These are phyloP conservation scores for Siniperca scherzeri DNA, from an alignment of 2,797 vertebrate genomes.

Conservation along the genomic window DNA sequence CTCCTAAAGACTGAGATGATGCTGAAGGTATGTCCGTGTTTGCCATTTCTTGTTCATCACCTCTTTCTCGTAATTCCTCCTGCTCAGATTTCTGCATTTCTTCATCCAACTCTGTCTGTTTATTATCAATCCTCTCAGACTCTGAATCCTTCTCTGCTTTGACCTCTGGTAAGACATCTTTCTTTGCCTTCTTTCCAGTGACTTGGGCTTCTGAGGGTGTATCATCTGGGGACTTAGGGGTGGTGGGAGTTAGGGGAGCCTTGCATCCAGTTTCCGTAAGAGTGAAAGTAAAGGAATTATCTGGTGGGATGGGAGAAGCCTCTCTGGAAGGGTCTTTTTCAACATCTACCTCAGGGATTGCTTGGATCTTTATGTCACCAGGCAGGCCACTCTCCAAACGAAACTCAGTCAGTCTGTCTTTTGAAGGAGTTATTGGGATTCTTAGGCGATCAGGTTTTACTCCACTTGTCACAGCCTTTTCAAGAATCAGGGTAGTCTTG, in stretches of 20 bases:
- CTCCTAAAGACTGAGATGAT: constrained; percentile 23
- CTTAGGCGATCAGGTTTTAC: constrained; percentile 80
- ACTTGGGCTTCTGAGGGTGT: constrained; percentile 22
- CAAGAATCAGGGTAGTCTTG: constrained; percentile 72
- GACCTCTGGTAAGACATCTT: constrained; percentile 14
- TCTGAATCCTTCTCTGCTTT: constrained; percentile 19
- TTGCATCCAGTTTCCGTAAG: constrained; percentile 53
- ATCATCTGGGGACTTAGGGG: constrained; percentile 53
- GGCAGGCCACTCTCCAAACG: constrained; percentile 79
- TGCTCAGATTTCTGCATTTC: constrained; percentile 25
- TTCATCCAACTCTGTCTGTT: constrained; percentile 32
- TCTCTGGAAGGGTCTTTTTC: constrained; percentile 85
- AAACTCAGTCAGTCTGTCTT: constrained; percentile 77
- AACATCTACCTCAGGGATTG: constrained; percentile 83
- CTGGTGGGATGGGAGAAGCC: constrained; percentile 82
- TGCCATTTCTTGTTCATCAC: constrained; percentile 14
- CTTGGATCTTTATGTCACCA: constrained; percentile 78
- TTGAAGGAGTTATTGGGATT: constrained; percentile 75
- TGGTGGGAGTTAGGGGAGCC: constrained; percentile 55
- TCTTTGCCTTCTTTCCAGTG: constrained; percentile 3
- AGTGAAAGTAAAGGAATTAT: constrained; percentile 77
- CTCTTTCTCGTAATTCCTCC: constrained; percentile 27
- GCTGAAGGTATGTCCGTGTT: background rate
- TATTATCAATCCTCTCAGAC: constrained; percentile 10
- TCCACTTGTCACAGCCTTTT: constrained; percentile 78